phyloP scores from a whole-genome alignment of 2,113 vertebrate genomes.

The Scopus umbretta region DNA sequence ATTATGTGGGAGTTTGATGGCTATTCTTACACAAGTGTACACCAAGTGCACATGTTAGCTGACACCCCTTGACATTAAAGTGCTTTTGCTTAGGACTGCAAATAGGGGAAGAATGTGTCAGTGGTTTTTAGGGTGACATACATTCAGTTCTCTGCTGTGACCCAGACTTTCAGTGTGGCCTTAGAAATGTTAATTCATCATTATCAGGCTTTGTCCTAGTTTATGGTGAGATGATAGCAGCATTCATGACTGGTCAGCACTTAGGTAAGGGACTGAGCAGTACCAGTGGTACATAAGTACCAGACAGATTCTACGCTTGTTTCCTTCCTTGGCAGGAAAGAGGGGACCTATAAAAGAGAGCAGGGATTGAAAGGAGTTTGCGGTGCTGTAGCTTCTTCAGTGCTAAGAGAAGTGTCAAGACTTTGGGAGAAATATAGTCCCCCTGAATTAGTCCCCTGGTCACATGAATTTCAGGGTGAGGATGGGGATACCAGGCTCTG shows the following conservation, averaged over 20 bases:
- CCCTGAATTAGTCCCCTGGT: background rate
- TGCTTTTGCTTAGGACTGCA: background rate
- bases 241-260: background rate
- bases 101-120: background rate
- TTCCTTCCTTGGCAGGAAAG: background rate
- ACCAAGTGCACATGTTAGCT: fast-evolving
- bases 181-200: background rate
- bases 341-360: background rate
- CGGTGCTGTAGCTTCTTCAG: background rate
- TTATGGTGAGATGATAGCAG: background rate
- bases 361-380: background rate
- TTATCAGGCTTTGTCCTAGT: background rate
- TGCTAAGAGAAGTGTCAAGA: background rate
- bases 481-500: background rate
- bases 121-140: background rate
- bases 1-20: background rate
- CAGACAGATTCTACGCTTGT: background rate
- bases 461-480: background rate
- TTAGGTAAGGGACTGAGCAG: background rate
- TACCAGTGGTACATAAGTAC: background rate
- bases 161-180: background rate
- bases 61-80: background rate
- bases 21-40: background rate
- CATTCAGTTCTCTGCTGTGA: background rate
- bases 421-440: background rate